A percentile compares a stretch with the other conserved stretches of the same genome.
Evolutionary conservation across 2,888 invertebrate genomes (phyloP).

Genomic region (Apodemia hepburni): DNA sequence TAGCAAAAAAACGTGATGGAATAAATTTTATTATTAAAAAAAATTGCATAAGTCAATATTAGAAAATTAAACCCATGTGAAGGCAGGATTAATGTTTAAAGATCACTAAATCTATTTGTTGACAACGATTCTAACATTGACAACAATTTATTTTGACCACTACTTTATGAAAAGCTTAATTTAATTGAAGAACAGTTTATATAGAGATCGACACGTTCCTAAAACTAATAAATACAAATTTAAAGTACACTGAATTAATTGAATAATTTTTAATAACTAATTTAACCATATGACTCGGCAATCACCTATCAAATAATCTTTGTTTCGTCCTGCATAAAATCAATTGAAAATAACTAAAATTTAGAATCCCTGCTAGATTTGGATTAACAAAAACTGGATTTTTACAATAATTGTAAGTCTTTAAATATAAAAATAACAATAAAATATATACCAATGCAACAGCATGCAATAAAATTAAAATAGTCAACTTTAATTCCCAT

Average conservation of each 20-base stretch:
- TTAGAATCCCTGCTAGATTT: not conserved
- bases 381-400: not conserved
- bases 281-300: constrained; percentile 7
- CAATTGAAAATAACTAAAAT: constrained; percentile 5
- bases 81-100: no score
- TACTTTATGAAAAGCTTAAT: not conserved
- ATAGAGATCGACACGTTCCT: constrained; percentile 9
- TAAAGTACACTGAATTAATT: not conserved
- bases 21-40: no score
- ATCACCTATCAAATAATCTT: constrained; percentile 13
- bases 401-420: constrained; percentile 10
- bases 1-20: no score
- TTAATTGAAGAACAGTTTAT: constrained; percentile 1
- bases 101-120: not conserved
- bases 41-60: no score
- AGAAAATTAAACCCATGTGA: no score
- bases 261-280: constrained; percentile 5
- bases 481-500: constrained; percentile 49
- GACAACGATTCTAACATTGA: constrained; percentile 5
- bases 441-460: constrained; percentile 69
- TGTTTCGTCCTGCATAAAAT: constrained; percentile 3
- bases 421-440: constrained; percentile 49
- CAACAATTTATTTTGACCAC: not conserved
- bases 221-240: constrained; percentile 5
- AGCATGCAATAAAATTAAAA: constrained; percentile 72